A percentile compares a stretch with the other conserved stretches of the same genome.
Evolutionary conservation across 1,140 invertebrate species (phyloP).

Genomic region (Papilio machaon): DNA sequence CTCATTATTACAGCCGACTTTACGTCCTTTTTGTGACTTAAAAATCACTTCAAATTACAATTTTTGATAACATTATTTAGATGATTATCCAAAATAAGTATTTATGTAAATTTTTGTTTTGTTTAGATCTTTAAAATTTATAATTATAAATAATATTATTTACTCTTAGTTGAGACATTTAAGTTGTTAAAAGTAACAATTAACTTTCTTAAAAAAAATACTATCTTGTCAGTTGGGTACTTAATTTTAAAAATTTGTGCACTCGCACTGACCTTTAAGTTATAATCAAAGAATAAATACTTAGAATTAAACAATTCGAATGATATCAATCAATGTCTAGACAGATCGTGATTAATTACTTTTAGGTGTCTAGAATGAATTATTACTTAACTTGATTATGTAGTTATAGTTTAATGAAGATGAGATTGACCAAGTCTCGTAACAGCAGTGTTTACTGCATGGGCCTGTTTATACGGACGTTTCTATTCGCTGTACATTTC

Average conservation of each 20-base stretch:
- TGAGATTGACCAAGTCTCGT: too few relatives aligned
- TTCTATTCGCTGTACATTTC: too few relatives aligned
- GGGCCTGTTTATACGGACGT: too few relatives aligned
- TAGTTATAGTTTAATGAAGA: not conserved
- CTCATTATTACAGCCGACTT: not conserved
- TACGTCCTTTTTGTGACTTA: not conserved
- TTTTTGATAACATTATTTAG: not conserved
- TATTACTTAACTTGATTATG: not conserved
- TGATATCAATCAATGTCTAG: constrained; percentile 4
- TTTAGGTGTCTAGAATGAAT: not conserved
- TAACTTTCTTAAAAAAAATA: not conserved
- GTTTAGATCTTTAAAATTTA: too few relatives aligned
- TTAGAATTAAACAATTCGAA: not conserved
- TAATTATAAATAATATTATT: too few relatives aligned
- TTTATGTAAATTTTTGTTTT: too few relatives aligned
- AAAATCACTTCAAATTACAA: not conserved
- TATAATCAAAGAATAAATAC: not conserved
- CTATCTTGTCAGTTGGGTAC: too few relatives aligned
- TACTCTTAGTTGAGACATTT: too few relatives aligned
- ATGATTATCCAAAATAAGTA: too few relatives aligned
- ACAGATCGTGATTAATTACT: not conserved
- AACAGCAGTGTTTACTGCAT: too few relatives aligned
- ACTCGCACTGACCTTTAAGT: not conserved
- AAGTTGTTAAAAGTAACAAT: not conserved
- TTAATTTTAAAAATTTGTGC: not conserved